Evolutionary conservation across 2,888 invertebrate genomes (phyloP).

Genomic region (Volucella inanis): DNA sequence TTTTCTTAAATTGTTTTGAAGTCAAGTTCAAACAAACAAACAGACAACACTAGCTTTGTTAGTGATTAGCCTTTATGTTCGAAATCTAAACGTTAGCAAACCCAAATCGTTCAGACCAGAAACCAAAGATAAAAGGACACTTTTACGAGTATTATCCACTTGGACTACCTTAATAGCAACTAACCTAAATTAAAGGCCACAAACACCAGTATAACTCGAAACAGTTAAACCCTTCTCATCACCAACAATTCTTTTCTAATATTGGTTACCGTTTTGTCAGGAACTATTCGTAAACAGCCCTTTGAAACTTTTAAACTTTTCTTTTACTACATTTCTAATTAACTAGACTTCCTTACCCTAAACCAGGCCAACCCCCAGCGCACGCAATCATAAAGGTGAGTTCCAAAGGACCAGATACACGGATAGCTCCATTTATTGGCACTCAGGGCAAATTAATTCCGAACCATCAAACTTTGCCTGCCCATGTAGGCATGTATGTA

Average conservation of each 20-base stretch:
- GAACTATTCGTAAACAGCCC: not conserved
- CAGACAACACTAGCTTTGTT: too few relatives aligned
- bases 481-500: slow-evolving; percentile 13
- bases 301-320: not conserved
- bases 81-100: too few relatives aligned
- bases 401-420: slow-evolving; percentile 6
- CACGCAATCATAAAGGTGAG: slow-evolving; percentile 1
- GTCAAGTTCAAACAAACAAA: too few relatives aligned
- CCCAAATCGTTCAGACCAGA: too few relatives aligned
- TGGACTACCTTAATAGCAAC: too few relatives aligned
- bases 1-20: too few relatives aligned
- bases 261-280: not conserved
- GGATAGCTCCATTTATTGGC: slow-evolving; percentile 28
- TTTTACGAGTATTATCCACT: too few relatives aligned
- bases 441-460: slow-evolving; percentile 40
- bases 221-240: not conserved
- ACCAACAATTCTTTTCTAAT: too few relatives aligned
- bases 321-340: slow-evolving; percentile 29
- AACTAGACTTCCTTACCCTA: not conserved
- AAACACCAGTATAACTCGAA: too few relatives aligned
- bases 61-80: too few relatives aligned
- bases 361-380: not conserved
- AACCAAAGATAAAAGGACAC: too few relatives aligned
- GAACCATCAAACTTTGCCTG: slow-evolving; percentile 35
- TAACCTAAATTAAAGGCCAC: too few relatives aligned